Evolutionary conservation across 2,797 vertebrate genomes (phyloP).

Genomic region (Propithecus perrieri): DNA sequence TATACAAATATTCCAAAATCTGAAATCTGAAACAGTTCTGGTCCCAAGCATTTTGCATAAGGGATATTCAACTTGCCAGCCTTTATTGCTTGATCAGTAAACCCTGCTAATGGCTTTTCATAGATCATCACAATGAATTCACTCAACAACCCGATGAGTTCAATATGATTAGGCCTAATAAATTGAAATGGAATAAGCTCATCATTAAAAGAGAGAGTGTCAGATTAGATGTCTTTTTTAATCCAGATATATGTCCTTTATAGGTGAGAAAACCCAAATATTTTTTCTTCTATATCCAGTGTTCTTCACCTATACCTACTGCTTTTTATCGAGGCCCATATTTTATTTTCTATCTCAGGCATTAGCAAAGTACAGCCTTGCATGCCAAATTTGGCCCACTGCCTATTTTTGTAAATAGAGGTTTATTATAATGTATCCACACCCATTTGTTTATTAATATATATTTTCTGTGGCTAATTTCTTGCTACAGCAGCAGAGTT

Average conservation of each 20-base stretch:
- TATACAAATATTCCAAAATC: not conserved
- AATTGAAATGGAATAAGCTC: not conserved
- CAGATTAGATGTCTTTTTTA: not conserved
- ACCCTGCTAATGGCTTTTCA: not conserved
- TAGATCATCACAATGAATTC: not conserved
- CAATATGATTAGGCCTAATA: not conserved
- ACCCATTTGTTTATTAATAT: not conserved
- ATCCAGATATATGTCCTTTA: not conserved
- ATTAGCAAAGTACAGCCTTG: not conserved
- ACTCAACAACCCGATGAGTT: not conserved
- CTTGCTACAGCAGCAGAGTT: not conserved
- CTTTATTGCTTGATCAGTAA: not conserved
- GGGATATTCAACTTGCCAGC: not conserved
- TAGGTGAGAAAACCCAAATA: not conserved
- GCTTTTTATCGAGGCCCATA: not conserved
- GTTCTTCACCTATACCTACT: not conserved
- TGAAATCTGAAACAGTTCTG: not conserved
- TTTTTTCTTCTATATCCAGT: not conserved
- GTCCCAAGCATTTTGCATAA: not conserved
- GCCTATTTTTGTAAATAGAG: not conserved
- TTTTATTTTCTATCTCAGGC: not conserved
- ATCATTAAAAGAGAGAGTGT: not conserved
- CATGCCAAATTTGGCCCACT: no score
- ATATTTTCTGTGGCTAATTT: not conserved
- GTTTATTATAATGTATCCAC: not conserved